Evolutionary conservation across 2,888 invertebrate genomes (phyloP), one percentile per base, ranked within the genome.

Genomic region (Phymatocera aterrima): DNA sequence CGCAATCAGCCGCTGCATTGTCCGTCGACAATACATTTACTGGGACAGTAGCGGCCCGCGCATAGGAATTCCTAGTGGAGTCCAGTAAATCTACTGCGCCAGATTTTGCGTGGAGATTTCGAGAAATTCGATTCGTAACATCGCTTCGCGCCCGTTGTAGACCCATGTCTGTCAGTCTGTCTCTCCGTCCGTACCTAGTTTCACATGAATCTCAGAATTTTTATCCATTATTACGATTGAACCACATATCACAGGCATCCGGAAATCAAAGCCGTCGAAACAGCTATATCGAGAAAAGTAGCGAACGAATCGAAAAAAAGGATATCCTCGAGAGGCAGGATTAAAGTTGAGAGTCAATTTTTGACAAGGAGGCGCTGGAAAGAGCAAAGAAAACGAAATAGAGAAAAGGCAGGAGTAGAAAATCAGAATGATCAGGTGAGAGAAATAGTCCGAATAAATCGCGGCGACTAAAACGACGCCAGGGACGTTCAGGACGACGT

Each of bases 1-100:
- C 86, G 82, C 89, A 89, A 89, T 89, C 89, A 89, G 87, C 84
- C 84, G 72, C 79, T 78, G 85, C 85, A 89, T 89, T 88, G 89
- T 89, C 84, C 85, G 61, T 74, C 65, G 83, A 72, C 31, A 84
- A 87, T 87, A 86, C 84, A 86, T 85, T 85, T 83, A 82, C 84
- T 77, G 65, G 24, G 18, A 18, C 51, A 15, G 28, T 43, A 68
- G 24, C 75, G 15, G 24, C 15, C 40, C 12, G 24, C 60, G 75
- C 40, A 75, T 57, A 60, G 54, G 40, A 31, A 57, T 65, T 37
- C 43, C 68, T 48, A 54, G 65, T 37, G 43, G 46, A 43, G n/a
- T 60, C 8, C 48, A 2, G 57, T 31, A 54, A 64, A 12, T 72
- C 54, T 65, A 60, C 78, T 74, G 79, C 75, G 72, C 77, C 77